These are phyloP conservation scores for Aurelia sp. DNA, from an alignment of 30 jellyfish, hydroid and myxozoan species.

Conservation along the genomic window DNA sequence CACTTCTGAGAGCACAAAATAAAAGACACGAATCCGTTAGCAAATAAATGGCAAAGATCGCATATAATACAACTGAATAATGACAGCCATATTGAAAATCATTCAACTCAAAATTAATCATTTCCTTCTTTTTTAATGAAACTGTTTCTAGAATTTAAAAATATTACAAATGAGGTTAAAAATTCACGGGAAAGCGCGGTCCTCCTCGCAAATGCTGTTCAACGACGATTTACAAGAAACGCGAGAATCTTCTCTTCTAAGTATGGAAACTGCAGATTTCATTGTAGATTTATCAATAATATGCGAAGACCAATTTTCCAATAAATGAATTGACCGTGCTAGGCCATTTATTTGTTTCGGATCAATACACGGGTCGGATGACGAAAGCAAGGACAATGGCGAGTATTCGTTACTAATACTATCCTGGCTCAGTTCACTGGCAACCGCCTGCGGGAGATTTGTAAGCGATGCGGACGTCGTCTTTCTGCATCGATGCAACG, in stretches of 20 bases:
- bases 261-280: neutral
- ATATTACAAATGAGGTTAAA: neutral
- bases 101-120: no score
- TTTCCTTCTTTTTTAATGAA: neutral
- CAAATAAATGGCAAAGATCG: no score
- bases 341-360: neutral
- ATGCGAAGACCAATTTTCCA: conserved; percentile 20
- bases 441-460: no score
- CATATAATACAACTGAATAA: no score
- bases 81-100: no score
- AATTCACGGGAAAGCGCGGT: neutral
- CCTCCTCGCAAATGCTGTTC: conserved; percentile 39
- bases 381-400: neutral
- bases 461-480: conserved; percentile 1
- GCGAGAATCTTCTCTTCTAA: conserved; percentile 12
- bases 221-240: conserved; percentile 43
- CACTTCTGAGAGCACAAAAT: no score
- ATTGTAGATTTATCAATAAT: neutral
- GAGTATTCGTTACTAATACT: neutral
- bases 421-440: no score
- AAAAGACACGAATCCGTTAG: no score
- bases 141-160: neutral
- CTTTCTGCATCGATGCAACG: neutral
- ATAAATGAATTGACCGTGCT: conserved; percentile 16
- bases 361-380: neutral